Percentiles rank a stretch among this genome's conserved stretches.
phyloP scores from a whole-genome alignment of 2,113 vertebrate genomes.

The Pantherophis guttatus region DNA sequence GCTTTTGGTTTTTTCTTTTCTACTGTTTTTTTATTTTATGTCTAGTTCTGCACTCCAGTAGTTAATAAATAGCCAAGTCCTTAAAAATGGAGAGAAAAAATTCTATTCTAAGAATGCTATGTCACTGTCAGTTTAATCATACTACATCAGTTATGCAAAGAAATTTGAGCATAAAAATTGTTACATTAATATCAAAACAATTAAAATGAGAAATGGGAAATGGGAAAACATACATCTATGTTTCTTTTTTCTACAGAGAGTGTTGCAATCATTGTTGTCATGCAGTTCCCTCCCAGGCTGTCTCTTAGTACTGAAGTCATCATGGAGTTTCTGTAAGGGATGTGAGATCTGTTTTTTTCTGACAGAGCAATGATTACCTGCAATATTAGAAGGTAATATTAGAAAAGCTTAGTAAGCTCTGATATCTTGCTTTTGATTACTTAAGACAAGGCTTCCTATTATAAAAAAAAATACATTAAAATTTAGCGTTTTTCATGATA shows the following conservation, averaged over 20 bases:
- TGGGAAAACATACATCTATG: slow-evolving; percentile 75
- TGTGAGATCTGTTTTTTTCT: slow-evolving; percentile 88
- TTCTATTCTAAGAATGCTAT: neutral
- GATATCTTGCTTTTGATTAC: neutral
- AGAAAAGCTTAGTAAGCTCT: neutral
- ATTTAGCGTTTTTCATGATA: neutral
- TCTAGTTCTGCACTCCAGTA: neutral
- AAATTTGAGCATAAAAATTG: slow-evolving; percentile 11
- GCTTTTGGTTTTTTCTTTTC: neutral
- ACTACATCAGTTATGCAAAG: neutral
- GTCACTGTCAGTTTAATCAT: neutral
- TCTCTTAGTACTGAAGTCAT: slow-evolving; percentile 96
- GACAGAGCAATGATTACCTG: slow-evolving; percentile 96
- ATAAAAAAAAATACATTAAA: neutral
- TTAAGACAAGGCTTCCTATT: neutral
- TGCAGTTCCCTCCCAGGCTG: slow-evolving; percentile 95
- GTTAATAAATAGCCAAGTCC: neutral
- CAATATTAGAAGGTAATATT: neutral
- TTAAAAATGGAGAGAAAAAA: neutral
- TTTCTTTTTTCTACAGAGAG: slow-evolving; percentile 87
- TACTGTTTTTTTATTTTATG: neutral
- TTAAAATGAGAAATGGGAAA: slow-evolving; percentile 15
- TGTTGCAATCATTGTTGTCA: slow-evolving; percentile 95
- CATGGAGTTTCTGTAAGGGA: slow-evolving; percentile 97
- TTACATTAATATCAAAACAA: slow-evolving; percentile 12